Evolutionary conservation across 2,888 invertebrate genomes (phyloP).

Genomic region (Sarcophaga rosellei): DNA sequence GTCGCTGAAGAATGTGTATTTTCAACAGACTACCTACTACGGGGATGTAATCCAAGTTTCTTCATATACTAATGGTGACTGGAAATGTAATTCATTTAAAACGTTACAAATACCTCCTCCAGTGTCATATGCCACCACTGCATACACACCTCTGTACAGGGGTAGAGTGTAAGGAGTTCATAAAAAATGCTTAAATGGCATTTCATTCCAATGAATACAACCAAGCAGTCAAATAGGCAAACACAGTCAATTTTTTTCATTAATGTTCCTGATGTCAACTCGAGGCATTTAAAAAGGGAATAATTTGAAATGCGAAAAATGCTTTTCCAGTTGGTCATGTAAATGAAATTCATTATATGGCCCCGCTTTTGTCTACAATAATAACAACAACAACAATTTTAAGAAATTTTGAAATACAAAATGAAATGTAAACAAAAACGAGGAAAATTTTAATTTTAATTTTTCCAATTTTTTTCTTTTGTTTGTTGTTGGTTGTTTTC

Average conservation of each 20-base stretch:
- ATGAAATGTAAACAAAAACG: conserved; percentile 51
- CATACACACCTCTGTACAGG: too few relatives aligned
- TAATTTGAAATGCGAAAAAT: conserved; percentile 24
- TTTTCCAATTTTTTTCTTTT: too few relatives aligned
- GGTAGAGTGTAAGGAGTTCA: too few relatives aligned
- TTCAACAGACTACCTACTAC: too few relatives aligned
- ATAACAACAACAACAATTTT: neutral
- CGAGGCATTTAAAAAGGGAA: conserved; percentile 13
- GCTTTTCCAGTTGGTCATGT: conserved; percentile 45
- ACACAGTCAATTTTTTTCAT: conserved; percentile 41
- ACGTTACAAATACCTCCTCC: too few relatives aligned
- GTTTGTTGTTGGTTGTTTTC: neutral
- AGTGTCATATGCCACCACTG: too few relatives aligned
- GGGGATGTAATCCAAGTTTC: too few relatives aligned
- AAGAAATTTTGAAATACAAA: conserved; percentile 5
- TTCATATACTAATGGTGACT: too few relatives aligned
- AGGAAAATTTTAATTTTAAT: too few relatives aligned
- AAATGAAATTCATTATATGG: conserved; percentile 53
- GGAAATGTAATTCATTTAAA: too few relatives aligned
- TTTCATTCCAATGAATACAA: conserved; percentile 37
- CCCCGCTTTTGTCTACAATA: neutral
- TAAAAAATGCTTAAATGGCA: conserved; percentile 50
- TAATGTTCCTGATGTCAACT: conserved; percentile 49
- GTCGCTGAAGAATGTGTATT: too few relatives aligned
- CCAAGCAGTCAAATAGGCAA: neutral